Conservation (phyloP, 1,140 invertebrate genomes). For the Tetragonula clypearis region DNA sequence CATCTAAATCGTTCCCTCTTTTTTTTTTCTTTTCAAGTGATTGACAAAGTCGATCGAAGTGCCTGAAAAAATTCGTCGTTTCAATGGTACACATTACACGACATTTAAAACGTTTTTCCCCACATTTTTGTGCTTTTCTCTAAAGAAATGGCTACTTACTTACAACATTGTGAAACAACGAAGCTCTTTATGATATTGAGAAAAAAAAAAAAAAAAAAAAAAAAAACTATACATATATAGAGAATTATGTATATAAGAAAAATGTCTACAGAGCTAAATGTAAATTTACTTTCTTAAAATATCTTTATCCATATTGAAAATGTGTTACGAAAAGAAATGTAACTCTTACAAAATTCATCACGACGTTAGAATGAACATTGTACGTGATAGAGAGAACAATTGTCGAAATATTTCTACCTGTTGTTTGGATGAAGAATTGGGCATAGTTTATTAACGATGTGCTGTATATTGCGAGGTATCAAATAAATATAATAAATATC, state of each 20-base stretch:
- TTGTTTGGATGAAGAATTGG: background rate
- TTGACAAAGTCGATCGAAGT: background rate
- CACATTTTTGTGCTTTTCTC: background rate
- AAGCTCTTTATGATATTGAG: background rate
- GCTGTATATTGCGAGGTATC: background rate
- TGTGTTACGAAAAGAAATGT: background rate
- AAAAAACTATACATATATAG: background rate
- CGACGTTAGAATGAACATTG: background rate
- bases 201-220: background rate
- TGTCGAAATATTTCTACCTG: background rate
- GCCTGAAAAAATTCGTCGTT: background rate
- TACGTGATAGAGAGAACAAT: background rate
- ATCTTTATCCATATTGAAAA: background rate
- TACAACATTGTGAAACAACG: background rate
- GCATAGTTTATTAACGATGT: background rate
- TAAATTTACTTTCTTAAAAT: background rate
- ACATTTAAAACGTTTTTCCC: background rate
- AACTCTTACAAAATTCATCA: background rate
- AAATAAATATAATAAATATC: constrained; percentile 9
- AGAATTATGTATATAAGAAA: background rate
- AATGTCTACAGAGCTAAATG: background rate
- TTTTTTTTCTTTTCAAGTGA: background rate
- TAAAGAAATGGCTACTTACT: background rate
- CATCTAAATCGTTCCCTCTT: background rate
- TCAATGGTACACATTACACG: background rate